These are phyloP conservation scores for Brassicogethes aeneus DNA, from an alignment of 2,888 invertebrate genomes.

Conservation along the genomic window DNA sequence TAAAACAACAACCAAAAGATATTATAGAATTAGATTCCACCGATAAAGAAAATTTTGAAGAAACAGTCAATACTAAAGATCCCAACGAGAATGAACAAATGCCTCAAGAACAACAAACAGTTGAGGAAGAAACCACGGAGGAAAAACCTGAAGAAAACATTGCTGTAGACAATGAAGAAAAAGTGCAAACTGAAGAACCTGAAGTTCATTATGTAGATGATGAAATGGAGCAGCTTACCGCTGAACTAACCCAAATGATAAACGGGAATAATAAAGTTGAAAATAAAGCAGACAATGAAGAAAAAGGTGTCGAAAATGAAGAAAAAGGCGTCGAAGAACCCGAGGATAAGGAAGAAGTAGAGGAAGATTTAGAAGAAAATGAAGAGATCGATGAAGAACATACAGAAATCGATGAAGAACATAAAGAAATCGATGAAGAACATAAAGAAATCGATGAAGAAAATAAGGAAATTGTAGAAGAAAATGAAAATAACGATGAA, in stretches of 20 bases:
- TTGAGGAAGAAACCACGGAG: background rate
- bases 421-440: slow-evolving; percentile 2
- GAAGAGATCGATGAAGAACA: too few relatives aligned
- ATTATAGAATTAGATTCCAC: background rate
- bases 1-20: background rate
- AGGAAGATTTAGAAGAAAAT: slow-evolving; percentile 1
- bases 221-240: slow-evolving; percentile 8
- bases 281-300: slow-evolving; percentile 3
- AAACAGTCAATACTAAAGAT: background rate
- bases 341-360: slow-evolving; percentile 8
- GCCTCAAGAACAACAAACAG: background rate
- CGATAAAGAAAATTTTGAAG: slow-evolving; percentile 1
- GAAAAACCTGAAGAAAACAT: slow-evolving; percentile 1
- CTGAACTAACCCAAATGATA: slow-evolving; percentile 4
- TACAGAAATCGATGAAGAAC: slow-evolving; percentile 1
- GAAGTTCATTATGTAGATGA: slow-evolving; percentile 11
- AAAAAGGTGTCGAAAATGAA: slow-evolving; percentile 5
- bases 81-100: background rate
- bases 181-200: slow-evolving; percentile 1
- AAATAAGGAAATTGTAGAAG: slow-evolving; percentile 1
- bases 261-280: too few relatives aligned
- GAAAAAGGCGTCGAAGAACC: background rate
- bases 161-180: slow-evolving; percentile 2
- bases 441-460: slow-evolving; percentile 2
- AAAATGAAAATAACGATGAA: slow-evolving; percentile 7